Evolutionary conservation across 2,888 invertebrate species (phyloP).

Genomic region (Aphodius sticticus): DNA sequence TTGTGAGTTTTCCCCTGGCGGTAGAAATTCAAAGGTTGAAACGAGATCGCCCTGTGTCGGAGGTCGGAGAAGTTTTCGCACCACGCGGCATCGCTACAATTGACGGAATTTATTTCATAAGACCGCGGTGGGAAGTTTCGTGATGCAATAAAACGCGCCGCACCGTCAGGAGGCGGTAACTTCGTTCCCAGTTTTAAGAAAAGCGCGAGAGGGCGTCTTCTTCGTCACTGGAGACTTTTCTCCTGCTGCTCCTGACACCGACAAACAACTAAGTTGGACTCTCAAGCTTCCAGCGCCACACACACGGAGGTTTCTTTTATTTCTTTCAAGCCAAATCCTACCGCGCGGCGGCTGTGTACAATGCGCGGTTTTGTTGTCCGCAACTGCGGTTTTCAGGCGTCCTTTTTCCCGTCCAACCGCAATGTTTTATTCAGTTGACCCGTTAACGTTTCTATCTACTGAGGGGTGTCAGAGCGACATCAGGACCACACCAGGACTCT

Average conservation of each 20-base stretch:
- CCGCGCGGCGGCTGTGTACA: not conserved
- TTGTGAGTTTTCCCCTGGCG: conserved; percentile 9
- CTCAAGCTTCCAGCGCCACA: conserved; percentile 29
- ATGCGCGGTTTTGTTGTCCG: not conserved
- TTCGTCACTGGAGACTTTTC: conserved; percentile 42
- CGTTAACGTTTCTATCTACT: not conserved
- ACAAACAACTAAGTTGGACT: conserved; percentile 45
- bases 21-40: not conserved
- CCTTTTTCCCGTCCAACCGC: not conserved
- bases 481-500: no score
- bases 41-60: not conserved
- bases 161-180: conserved; percentile 39
- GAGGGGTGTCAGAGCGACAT: not conserved
- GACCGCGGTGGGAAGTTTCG: conserved; percentile 39
- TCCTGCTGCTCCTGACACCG: conserved; percentile 42
- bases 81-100: conserved; percentile 18
- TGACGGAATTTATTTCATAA: conserved; percentile 32
- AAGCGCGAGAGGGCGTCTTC: conserved; percentile 43
- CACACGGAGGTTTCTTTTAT: conserved; percentile 5
- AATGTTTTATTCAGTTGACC: not conserved
- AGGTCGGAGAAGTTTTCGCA: not conserved
- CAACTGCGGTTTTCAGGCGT: not conserved
- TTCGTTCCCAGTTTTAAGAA: conserved; percentile 38
- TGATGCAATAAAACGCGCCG: conserved; percentile 46
- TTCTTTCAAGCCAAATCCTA: conserved; percentile 7